phyloP scores from a whole-genome alignment of 2,113 vertebrate species.

The Clupea harengus region DNA sequence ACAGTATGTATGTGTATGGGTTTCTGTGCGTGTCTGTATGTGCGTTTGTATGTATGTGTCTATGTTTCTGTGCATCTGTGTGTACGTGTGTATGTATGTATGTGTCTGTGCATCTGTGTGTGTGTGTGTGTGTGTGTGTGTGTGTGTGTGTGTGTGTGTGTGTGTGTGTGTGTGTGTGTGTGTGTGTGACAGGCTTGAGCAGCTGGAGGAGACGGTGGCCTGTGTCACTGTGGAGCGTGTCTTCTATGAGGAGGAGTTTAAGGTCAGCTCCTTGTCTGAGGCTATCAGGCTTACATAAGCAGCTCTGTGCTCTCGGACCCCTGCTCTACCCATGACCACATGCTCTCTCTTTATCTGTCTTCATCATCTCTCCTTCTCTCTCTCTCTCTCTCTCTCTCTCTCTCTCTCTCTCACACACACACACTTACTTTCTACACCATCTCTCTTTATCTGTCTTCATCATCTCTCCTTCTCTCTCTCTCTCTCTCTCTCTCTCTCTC shows the following conservation, averaged over 20 bases:
- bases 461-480: slow-evolving; percentile 17
- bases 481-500: not conserved
- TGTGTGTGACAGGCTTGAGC: slow-evolving; percentile 49
- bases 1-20: too few species aligned
- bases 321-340: slow-evolving; percentile 6
- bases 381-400: not conserved
- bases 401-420: not conserved
- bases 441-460: not conserved
- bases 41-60: too few species aligned
- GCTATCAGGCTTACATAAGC: slow-evolving; percentile 64
- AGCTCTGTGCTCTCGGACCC: slow-evolving; percentile 28
- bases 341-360: not conserved
- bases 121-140: not conserved
- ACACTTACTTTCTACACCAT: too few species aligned
- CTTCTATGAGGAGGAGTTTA: slow-evolving; percentile 64
- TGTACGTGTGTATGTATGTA: slow-evolving; percentile 34
- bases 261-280: slow-evolving; percentile 66
- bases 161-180: slow-evolving; percentile 29
- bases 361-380: slow-evolving; percentile 19
- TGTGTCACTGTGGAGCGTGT: slow-evolving; percentile 61
- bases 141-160: not conserved
- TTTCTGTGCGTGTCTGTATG: not conserved
- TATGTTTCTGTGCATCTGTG: slow-evolving; percentile 25
- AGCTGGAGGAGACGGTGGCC: slow-evolving; percentile 59
- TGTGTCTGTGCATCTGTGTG: slow-evolving; percentile 26